Evolutionary conservation across 2,888 invertebrate species (phyloP).

Genomic region (Ichneumoninae sp.): DNA sequence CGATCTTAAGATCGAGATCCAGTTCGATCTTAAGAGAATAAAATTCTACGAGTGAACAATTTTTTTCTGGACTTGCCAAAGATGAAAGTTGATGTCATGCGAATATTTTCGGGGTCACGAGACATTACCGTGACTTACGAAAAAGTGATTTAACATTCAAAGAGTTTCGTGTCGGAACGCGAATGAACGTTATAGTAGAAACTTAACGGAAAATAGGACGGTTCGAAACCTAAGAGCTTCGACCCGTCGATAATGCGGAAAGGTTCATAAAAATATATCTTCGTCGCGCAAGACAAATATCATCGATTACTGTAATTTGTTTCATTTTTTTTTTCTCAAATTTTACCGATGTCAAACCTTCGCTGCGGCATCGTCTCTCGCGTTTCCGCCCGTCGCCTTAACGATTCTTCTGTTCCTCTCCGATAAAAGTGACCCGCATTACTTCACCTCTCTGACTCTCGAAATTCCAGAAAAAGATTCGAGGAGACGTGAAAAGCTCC

Average conservation of each 20-base stretch:
- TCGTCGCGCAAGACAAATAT: neutral
- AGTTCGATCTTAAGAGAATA: no score
- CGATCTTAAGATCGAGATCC: no score
- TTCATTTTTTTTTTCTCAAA: neutral
- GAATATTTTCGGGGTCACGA: no score
- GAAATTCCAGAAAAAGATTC: neutral
- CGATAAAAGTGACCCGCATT: conserved; percentile 9
- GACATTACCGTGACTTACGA: no score
- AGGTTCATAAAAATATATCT: neutral
- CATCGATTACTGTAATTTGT: neutral
- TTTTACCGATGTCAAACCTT: neutral
- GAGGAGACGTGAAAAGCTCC: neutral
- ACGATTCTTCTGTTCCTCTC: neutral
- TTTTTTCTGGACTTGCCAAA: no score
- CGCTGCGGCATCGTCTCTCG: neutral
- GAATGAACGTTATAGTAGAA: neutral
- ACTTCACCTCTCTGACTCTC: neutral
- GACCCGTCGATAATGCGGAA: neutral
- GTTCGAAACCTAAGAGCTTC: neutral
- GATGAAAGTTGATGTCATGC: no score
- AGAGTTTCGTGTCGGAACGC: neutral
- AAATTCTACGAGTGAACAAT: no score
- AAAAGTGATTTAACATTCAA: neutral
- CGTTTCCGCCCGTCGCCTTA: neutral
- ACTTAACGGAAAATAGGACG: neutral